Evolutionary conservation across 2,797 vertebrate species (phyloP), one percentile per base, ranked within the genome.

Genomic region (Atherinosoma microstoma): DNA sequence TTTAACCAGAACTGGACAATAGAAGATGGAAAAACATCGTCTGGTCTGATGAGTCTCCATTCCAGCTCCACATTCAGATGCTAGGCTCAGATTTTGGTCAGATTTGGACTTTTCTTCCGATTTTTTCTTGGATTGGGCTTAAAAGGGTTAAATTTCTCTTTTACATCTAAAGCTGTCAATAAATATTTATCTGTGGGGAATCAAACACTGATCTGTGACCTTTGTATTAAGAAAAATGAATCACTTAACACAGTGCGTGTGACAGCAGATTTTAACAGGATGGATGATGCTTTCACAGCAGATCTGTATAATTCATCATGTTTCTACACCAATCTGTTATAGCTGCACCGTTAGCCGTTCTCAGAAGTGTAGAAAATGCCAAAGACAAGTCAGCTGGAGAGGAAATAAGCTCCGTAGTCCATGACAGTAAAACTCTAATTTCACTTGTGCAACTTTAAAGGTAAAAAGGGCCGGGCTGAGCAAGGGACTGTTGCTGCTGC

Each of bases 371-470:
- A 75, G n/a, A 69, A 73, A 59, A 65, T 56, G 57, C 32, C 71
- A 20, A 64, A 54, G 58, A 70, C 56, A 61, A 65, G 64, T 47
- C 76, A 73, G 58, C 68, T 63, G 69, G 47, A 73, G 57, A 79
- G 74, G 67, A 84, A 89, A 76, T 62, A 64, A 64, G 42, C 67
- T 79, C 68, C 66, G 40, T 5, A 70, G 72, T 79, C 59, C 72
- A 10, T 83, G 75, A 86, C 81, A 83, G 79, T 74, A 87, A 85
- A 83, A 84, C 81, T 83, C 76, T 66, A 65, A 67, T 84, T 90
- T 86, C 58, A 79, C 64, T 78, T 0, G 8, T 64, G 36, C 45
- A 77, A 73, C 65, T 75, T 82, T 85, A 84, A 83, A 30, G 0
- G 81, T 85, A 77, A 84, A 87, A 70, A 80, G 69, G 65, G 54